Evolutionary conservation across 2,113 vertebrate genomes (phyloP).

Genomic region (Dermatemys mawii): DNA sequence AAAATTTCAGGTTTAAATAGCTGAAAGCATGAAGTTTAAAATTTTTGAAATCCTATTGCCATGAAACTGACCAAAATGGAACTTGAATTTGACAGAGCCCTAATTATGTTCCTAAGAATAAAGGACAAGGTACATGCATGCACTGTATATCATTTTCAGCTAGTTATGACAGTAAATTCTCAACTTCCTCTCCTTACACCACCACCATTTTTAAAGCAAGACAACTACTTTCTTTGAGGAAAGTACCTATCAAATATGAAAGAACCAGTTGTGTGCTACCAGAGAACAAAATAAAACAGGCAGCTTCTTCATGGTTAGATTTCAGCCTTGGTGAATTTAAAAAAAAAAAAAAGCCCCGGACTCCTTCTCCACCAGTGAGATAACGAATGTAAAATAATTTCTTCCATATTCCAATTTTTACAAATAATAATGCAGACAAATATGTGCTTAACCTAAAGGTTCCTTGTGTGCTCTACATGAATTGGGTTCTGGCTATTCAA

Average conservation of each 20-base stretch:
- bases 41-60: no score
- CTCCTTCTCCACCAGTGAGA: no score
- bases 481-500: neutral
- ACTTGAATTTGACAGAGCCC: no score
- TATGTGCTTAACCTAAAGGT: neutral
- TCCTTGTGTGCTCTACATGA: neutral
- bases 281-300: neutral
- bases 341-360: no score
- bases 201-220: fast-evolving
- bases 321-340: no score
- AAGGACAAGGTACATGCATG: neutral
- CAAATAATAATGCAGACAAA: neutral
- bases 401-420: neutral
- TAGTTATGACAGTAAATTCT: neutral
- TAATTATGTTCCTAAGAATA: no score
- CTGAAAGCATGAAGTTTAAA: no score
- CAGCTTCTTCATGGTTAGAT: neutral
- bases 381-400: neutral
- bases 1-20: no score
- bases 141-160: fast-evolving
- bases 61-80: no score
- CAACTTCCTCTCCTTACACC: neutral
- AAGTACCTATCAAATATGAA: fast-evolving
- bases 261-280: fast-evolving
- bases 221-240: fast-evolving